Evolutionary conservation across 2,797 vertebrate genomes (phyloP), one percentile per base, ranked within the genome.

Genomic region (Sebastes ruberrimus): DNA sequence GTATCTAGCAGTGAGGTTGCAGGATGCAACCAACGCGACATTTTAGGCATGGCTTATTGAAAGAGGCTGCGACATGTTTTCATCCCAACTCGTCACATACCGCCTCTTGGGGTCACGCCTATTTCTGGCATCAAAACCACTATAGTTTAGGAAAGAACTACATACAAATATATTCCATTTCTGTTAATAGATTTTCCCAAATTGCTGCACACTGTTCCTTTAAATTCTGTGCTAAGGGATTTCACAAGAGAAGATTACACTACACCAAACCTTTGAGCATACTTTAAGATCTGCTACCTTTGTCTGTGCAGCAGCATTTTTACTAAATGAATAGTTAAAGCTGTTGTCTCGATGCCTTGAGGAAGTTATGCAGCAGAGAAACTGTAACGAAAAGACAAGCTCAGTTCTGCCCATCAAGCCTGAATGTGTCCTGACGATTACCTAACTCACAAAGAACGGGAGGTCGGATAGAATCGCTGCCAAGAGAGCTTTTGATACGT

Each of bases 371-470:
- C 81, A 80, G 69, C 55, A 25, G 61, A 67, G 33, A 86, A 65
- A 67, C 59, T 25, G 55, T 72, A 74, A 38, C 80, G 53, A 63
- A 46, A 25, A 85, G 81, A 85, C 90, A 87, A 65, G 91, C 86
- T 91, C 46, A 67, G 84, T 11, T 92, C 83, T 87, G 84, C 88
- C 81, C 78, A 61, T 84, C 85, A 84, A 70, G 88, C 74, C 87
- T 23, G 77, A 84, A 90, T 88, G 74, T 76, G 88, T 89, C 82
- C 70, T 49, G 66, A 82, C 1, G 55, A 69, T 89, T 79, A 89
- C 83, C 79, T 86, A 68, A 89, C 70, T 8, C 56, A 3, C 27
- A 67, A 77, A 76, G 84, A 87, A 82, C 2, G 69, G 63, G 69
- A 70, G 65, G 28, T 14, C 3, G 49, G 25, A 22, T 1, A 22